Evolutionary conservation across 1,140 invertebrate genomes (phyloP), one percentile per base, ranked within the genome.

Genomic region (Apis mellifera): DNA sequence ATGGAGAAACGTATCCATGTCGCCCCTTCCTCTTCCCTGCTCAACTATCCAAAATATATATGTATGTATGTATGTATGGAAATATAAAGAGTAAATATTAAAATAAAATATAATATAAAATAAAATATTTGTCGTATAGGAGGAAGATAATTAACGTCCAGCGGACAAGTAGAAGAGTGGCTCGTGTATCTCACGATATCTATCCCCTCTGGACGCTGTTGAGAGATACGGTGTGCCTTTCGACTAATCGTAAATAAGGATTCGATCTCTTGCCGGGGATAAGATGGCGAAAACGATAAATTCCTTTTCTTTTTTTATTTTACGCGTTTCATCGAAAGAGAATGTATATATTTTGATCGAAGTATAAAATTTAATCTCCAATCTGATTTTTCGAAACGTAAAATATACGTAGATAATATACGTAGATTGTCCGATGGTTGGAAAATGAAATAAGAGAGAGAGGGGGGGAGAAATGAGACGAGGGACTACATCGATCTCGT

Each of bases 131-230:
- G 64, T 69, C 65, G 72, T 71, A 42, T 42, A 0, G 32, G 32
- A 83, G 84, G 81, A 89, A 88, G 86, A 84, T 90, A 88, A 91
- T 91, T 91, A 91, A 87, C 90, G 89, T 91, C 85, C 76, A 5
- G 32, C 71, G 54, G 83, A 85, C 68, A 78, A 76, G 59, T 75
- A 64, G 78, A 59, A 57, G 32, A 48, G 52, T 78, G 76, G 32
- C 82, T 68, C 71, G 57, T 23, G 76, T 84, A 86, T 88, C 82
- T 86, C 76, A 64, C 66, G 66, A 70, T 81, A 78, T 88, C 85
- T 84, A 64, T 57, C 82, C 64, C 9, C 77, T 2, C 32, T 42
- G 26, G 50, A 21, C 64, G 57, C 54, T 17, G 71, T 65, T 69
- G 76, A 85, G 85, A 86, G 64, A 85, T 83, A 86, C 78, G 84